Evolutionary conservation across 2,113 vertebrate genomes (phyloP).

Genomic region (Nasalis larvatus): DNA sequence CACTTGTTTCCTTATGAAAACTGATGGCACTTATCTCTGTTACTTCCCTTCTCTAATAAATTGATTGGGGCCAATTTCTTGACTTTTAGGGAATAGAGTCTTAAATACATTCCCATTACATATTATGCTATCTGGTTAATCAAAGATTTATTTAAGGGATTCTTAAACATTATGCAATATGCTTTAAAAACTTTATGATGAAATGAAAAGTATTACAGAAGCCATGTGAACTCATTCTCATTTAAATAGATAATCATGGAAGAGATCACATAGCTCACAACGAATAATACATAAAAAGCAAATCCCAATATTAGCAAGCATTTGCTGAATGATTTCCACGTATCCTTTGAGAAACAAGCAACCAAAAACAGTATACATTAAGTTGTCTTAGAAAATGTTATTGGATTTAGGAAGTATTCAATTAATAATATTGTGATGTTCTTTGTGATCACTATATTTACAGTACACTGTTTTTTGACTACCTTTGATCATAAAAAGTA

Average conservation of each 20-base stretch:
- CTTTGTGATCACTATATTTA: background rate
- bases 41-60: background rate
- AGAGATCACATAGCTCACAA: background rate
- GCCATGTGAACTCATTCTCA: background rate
- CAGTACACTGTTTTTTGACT: background rate
- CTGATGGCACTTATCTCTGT: background rate
- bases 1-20: background rate
- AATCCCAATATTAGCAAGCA: background rate
- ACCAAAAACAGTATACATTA: background rate
- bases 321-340: background rate
- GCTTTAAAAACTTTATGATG: background rate
- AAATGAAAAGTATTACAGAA: background rate
- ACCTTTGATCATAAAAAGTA: background rate
- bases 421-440: background rate
- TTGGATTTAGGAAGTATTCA: background rate
- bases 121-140: background rate
- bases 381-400: background rate
- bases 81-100: background rate
- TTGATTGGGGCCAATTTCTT: background rate
- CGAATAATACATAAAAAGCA: background rate
- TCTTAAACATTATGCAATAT: background rate
- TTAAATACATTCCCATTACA: background rate
- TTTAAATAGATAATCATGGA: background rate
- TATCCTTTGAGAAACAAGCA: background rate
- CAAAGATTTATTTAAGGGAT: background rate